Evolutionary conservation across 2,888 invertebrate genomes (phyloP).

Genomic region (Osedax frankpressi): DNA sequence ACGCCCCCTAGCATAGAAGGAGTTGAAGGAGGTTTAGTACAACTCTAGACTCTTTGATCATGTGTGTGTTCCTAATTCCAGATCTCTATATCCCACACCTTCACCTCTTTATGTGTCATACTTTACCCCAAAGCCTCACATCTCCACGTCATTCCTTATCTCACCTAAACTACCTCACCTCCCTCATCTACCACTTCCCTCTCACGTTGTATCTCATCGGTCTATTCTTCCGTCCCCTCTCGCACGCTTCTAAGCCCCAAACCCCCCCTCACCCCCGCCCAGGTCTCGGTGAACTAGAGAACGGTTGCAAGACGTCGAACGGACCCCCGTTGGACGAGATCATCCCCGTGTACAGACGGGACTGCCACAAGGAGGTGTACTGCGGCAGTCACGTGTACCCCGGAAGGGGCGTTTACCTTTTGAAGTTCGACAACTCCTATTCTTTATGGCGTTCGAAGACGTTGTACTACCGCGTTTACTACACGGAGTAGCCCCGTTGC

Average conservation of each 20-base stretch:
- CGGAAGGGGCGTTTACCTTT: constrained; percentile 86
- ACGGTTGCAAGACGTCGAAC: not conserved
- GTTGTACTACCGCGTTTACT: constrained; percentile 94
- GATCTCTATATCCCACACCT: too few relatives aligned
- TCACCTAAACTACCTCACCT: too few relatives aligned
- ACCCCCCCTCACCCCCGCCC: too few relatives aligned
- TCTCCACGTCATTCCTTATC: too few relatives aligned
- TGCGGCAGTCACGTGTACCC: constrained; percentile 95
- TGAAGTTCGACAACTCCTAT: constrained; percentile 98
- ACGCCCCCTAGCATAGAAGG: constrained; percentile 40
- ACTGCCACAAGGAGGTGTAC: constrained; percentile 90
- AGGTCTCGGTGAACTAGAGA: not conserved
- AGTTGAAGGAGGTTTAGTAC: not conserved
- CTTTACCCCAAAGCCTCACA: too few relatives aligned
- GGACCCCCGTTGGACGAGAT: constrained; percentile 62
- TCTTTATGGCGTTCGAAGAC: constrained; percentile 98
- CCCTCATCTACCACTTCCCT: too few relatives aligned
- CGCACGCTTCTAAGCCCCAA: too few relatives aligned
- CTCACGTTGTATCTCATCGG: too few relatives aligned
- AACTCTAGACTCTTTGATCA: not conserved
- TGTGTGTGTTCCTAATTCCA: too few relatives aligned
- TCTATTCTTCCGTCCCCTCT: too few relatives aligned
- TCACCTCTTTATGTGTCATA: too few relatives aligned
- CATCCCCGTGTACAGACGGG: constrained; percentile 84
- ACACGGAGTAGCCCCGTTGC: constrained; percentile 56